Percentiles rank a stretch among this genome's conserved stretches.
These are phyloP conservation scores for Geophilus truncorum DNA, from an alignment of 2,888 invertebrate genomes.

Conservation along the genomic window DNA sequence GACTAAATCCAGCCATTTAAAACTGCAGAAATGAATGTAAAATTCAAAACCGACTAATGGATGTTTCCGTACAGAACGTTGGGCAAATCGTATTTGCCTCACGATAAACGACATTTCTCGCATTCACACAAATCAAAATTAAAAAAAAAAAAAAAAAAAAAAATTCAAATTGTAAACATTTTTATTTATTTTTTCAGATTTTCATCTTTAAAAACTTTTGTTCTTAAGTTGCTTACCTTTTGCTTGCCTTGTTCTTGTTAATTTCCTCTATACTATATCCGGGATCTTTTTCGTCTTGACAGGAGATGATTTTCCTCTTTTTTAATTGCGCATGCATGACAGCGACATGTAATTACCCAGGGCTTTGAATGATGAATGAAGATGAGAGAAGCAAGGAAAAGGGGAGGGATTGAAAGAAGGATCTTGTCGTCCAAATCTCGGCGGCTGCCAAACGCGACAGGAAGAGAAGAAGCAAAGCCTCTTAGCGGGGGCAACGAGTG, in stretches of 20 bases:
- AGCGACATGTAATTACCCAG: slow-evolving; percentile 19
- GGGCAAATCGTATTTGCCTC: too few relatives aligned
- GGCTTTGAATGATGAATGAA: slow-evolving; percentile 23
- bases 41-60: too few relatives aligned
- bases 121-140: too few relatives aligned
- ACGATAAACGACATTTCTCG: too few relatives aligned
- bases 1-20: too few relatives aligned
- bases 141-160: too few relatives aligned
- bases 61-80: too few relatives aligned
- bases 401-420: slow-evolving; percentile 5
- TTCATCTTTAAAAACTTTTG: too few relatives aligned
- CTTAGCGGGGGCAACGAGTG: slow-evolving; percentile 27
- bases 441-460: slow-evolving; percentile 25
- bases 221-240: not conserved
- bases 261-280: slow-evolving; percentile 15
- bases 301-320: slow-evolving; percentile 21
- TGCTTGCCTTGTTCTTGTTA: not conserved
- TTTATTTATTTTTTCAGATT: too few relatives aligned
- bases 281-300: slow-evolving; percentile 22
- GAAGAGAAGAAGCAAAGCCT: slow-evolving; percentile 24
- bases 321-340: slow-evolving; percentile 27
- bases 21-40: too few relatives aligned
- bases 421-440: slow-evolving; percentile 23
- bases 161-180: too few relatives aligned
- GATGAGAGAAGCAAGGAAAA: slow-evolving; percentile 7